phyloP scores from a whole-genome alignment of 2,113 vertebrate genomes.

The Neomonachus schauinslandi region DNA sequence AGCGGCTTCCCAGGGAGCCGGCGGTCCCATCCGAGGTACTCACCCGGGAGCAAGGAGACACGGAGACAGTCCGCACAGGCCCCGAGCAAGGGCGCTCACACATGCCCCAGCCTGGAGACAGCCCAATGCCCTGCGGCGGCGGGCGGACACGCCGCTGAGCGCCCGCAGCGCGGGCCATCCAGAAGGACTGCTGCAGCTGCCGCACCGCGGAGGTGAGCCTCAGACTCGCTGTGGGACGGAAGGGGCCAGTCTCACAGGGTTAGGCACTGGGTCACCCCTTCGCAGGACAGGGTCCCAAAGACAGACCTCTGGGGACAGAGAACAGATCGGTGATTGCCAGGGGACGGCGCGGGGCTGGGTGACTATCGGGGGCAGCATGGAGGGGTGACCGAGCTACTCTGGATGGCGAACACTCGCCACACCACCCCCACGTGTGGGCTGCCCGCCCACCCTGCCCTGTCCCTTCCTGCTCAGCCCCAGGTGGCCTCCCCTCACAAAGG shows the following conservation, averaged over 20 bases:
- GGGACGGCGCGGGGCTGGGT: accelerated
- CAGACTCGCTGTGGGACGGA: neutral
- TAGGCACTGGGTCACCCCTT: accelerated
- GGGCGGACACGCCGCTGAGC: accelerated
- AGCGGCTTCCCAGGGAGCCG: neutral
- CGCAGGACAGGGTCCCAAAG: accelerated
- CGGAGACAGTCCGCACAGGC: accelerated
- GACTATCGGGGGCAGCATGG: accelerated
- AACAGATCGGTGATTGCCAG: neutral
- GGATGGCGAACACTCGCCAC: accelerated
- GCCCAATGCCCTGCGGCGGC: accelerated
- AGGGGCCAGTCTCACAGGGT: accelerated
- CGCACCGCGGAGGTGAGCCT: accelerated
- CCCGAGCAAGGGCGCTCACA: accelerated
- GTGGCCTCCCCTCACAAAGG: neutral
- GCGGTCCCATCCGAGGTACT: accelerated
- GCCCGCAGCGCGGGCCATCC: accelerated
- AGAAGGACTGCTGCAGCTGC: accelerated
- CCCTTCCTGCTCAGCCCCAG: neutral
- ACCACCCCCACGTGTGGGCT: accelerated
- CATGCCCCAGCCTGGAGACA: accelerated
- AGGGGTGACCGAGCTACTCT: accelerated
- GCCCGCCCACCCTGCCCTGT: accelerated
- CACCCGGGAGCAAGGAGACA: accelerated
- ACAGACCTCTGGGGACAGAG: accelerated